These are phyloP conservation scores for Fregetta grallaria DNA, from an alignment of 2,113 vertebrate species.

Conservation along the genomic window DNA sequence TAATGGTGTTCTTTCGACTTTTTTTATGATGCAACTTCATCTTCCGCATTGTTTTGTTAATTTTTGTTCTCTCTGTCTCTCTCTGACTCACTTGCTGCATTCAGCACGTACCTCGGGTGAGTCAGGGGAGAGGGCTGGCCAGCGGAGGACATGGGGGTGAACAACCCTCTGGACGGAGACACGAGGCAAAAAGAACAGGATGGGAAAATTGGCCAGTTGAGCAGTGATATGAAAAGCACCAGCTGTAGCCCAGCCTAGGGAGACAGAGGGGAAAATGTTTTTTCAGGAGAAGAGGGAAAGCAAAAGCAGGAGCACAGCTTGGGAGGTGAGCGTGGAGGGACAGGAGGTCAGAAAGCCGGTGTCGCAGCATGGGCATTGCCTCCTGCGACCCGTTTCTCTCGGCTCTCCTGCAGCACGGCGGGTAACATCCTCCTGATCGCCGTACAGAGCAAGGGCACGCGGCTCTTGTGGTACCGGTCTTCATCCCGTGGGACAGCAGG, in stretches of 20 bases:
- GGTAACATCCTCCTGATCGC: not conserved
- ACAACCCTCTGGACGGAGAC: not conserved
- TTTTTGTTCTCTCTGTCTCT: not conserved
- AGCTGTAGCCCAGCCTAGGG: not conserved
- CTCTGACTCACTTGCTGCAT: not conserved
- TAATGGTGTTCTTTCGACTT: not conserved
- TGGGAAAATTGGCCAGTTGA: not conserved
- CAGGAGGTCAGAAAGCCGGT: fast-evolving
- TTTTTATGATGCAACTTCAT: not conserved
- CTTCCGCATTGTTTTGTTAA: not conserved
- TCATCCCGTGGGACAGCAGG: not conserved
- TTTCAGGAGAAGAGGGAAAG: not conserved
- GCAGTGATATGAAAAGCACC: not conserved
- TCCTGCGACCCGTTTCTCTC: fast-evolving
- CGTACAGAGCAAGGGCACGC: fast-evolving
- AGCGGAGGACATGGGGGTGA: not conserved
- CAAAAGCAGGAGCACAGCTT: not conserved
- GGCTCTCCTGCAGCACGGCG: not conserved
- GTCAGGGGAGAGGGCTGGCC: not conserved
- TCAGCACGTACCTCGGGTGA: not conserved
- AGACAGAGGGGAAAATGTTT: not conserved
- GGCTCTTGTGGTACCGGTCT: not conserved
- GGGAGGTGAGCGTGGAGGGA: fast-evolving
- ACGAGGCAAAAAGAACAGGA: not conserved
- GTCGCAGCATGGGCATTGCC: not conserved